These are phyloP conservation scores for Colius striatus DNA, from an alignment of 2,113 vertebrate genomes.

Conservation along the genomic window DNA sequence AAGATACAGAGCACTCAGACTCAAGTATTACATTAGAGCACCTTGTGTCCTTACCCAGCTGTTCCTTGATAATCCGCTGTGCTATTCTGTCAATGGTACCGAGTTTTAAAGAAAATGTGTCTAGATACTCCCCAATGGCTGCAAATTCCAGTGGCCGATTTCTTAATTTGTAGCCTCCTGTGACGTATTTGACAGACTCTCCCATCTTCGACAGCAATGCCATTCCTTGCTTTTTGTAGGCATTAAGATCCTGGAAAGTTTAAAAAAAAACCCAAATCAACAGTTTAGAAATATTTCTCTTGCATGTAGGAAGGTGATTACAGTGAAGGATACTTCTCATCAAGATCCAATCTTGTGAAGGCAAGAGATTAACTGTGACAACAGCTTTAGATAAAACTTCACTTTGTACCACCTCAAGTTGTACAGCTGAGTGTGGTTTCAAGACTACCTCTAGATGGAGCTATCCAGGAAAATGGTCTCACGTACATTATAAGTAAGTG, in stretches of 20 bases:
- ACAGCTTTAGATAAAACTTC: background rate
- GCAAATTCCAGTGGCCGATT: slow-evolving; percentile 90
- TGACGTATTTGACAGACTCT: slow-evolving; percentile 93
- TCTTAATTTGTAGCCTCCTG: slow-evolving; percentile 93
- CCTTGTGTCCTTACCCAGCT: slow-evolving; percentile 83
- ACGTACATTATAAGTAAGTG: background rate
- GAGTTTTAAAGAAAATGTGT: slow-evolving; percentile 92
- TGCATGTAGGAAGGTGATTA: background rate
- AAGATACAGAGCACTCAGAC: background rate
- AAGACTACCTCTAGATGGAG: background rate
- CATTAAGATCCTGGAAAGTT: slow-evolving; percentile 87
- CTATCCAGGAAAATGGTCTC: background rate
- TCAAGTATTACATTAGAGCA: background rate
- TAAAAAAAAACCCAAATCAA: background rate
- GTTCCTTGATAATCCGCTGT: slow-evolving; percentile 96
- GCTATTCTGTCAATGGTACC: slow-evolving; percentile 97
- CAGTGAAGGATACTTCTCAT: background rate
- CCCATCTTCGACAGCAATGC: slow-evolving; percentile 92
- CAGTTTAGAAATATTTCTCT: background rate
- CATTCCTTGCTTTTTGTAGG: slow-evolving; percentile 92
- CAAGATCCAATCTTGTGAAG: background rate
- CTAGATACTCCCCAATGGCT: slow-evolving; percentile 92
- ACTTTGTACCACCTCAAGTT: background rate
- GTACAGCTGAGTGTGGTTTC: background rate
- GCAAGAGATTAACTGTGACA: background rate